Evolutionary conservation across 2,113 vertebrate genomes (phyloP), one percentile per base, ranked within the genome.

Genomic region (Siniperca knerii): DNA sequence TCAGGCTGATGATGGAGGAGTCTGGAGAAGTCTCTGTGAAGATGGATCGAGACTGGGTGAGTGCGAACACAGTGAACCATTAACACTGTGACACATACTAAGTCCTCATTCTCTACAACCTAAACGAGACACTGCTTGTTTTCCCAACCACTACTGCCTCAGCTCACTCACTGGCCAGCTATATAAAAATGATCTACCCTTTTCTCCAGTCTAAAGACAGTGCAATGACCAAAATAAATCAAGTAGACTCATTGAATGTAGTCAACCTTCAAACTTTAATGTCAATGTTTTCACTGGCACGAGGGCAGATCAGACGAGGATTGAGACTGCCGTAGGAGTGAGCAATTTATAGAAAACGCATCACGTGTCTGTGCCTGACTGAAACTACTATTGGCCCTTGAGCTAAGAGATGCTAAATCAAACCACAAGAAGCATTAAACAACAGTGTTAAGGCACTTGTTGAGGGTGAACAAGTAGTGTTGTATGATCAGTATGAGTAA

Each of bases 231-330:
- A 35, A 80, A 83, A 87, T 89, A 90, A 92, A 92, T 87, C 77
- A 79, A 62, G 42, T 33, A 55, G 70, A 79, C 81, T 77, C 82
- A 82, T 37, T 83, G 55, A 75, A 81, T 37, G 60, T 16, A 74
- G 81, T 70, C 81, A 81, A 74, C 57, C 54, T 64, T 84, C 40
- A 87, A 77, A 88, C 80, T 89, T 90, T 46, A 89, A 79, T 70
- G 84, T 90, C 73, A 84, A 73, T 93, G 87, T 93, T 95, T 94
- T 92, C 75, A 21, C 89, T 93, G 92, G 77, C 83, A 7, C 60
- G 48, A 70, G n/a, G 62, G 77, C 33, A 65, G 66, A 85, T 25
- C 29, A 66, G 71, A 46, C 60, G 8, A 46, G 73, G 62, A 79
- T 21, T 71, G 42, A 84, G 81, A 71, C 80, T 77, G 78, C 68